Conservation (phyloP, 2,797 vertebrate genomes). For the Acrocephalus scirpaceus region DNA sequence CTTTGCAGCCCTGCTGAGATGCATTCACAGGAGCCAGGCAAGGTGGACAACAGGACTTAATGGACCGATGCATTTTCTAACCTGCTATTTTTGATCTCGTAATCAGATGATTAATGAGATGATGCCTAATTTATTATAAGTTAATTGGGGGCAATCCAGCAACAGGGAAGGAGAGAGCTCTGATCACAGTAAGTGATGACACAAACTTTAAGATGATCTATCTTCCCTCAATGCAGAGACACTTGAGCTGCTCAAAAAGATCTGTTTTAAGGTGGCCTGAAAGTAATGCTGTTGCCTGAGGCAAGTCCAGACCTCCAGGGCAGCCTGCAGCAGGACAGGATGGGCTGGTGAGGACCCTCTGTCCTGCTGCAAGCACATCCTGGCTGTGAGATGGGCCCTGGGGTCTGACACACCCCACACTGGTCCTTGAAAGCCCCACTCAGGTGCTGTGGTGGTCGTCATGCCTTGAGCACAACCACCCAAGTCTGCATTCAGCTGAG, state of each 20-base stretch:
- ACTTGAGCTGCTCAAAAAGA: not conserved
- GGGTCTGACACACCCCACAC: not conserved
- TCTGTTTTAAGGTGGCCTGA: not conserved
- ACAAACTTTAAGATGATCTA: not conserved
- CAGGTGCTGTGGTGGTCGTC: rapidly evolving
- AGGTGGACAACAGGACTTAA: rapidly evolving
- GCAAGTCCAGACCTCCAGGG: not conserved
- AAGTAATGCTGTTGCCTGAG: not conserved
- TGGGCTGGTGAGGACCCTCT: not conserved
- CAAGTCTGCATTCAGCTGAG: not conserved
- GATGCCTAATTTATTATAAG: not conserved
- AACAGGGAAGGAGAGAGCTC: not conserved
- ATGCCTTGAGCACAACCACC: rapidly evolving
- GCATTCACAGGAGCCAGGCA: not conserved
- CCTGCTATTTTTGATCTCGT: not conserved
- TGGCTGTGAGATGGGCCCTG: not conserved
- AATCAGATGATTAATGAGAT: not conserved
- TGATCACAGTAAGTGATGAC: not conserved
- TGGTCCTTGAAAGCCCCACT: not conserved
- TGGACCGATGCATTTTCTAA: not conserved
- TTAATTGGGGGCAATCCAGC: not conserved
- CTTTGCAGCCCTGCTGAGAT: rapidly evolving
- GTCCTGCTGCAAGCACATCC: not conserved
- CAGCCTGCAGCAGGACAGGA: not conserved
- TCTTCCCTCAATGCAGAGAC: not conserved